Evolutionary conservation across 2,113 vertebrate species (phyloP).

Genomic region (Prietella phreatophila): DNA sequence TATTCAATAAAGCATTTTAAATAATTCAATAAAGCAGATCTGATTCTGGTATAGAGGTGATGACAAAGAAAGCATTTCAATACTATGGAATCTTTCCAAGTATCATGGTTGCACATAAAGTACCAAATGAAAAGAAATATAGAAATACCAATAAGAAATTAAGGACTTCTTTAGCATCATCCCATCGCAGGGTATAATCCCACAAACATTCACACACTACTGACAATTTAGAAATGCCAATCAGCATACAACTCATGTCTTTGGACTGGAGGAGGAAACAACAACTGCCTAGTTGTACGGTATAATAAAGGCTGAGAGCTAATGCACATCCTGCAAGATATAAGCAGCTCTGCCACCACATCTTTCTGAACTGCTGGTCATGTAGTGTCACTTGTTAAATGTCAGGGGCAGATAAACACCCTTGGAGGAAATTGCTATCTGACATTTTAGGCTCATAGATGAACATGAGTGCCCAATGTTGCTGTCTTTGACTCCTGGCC

Average conservation of each 20-base stretch:
- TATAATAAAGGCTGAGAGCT: not conserved
- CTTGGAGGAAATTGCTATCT: not conserved
- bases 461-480: not conserved
- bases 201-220: too few species aligned
- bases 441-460: not conserved
- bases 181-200: too few species aligned
- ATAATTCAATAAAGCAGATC: not conserved
- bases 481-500: not conserved
- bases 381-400: not conserved
- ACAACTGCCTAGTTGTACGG: not conserved
- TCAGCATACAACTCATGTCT: too few species aligned
- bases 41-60: not conserved
- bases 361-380: not conserved
- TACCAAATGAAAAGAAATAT: not conserved
- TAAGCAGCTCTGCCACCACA: not conserved
- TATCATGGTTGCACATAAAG: not conserved
- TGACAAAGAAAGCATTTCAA: not conserved
- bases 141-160: not conserved
- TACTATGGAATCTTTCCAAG: not conserved
- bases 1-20: not conserved
- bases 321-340: not conserved
- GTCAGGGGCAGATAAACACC: not conserved
- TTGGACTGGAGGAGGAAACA: too few species aligned
- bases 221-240: too few species aligned
- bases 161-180: not conserved